Base-by-base conservation (phyloP, 1,140 invertebrate species). In the Drosophila santomea region DNA sequence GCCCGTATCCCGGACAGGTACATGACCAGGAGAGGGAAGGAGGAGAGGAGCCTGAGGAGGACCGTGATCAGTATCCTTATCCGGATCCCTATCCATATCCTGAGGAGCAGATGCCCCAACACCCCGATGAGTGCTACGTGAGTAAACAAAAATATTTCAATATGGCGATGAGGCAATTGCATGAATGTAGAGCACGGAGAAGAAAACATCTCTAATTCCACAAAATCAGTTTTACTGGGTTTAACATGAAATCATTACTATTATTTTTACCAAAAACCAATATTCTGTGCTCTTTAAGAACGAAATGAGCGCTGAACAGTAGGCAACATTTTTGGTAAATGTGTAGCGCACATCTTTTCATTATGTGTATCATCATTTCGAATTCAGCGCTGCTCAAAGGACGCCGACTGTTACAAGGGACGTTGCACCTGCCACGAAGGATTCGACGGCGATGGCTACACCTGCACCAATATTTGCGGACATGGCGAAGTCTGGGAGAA, bases 391-490 rank as follows among this genome's bases (percentile, higher is more conserved):
- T 92, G 91, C 23, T 78, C 91, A 0, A 80, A 84, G n/a, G 78
- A 92, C 50, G 94, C 95, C 8, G 91, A 94, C 62, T 95, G 95
- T 80, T 83, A 94, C 45, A 93, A 94, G 69, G 92, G 80, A 28
- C 84, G 77, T 35, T 92, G 96, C 74, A 80, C 94, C 8, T 99
- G 98, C 90, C 94, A 95, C 35, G 82, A 94, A 28, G 97, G 97
- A 11, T 98, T 95, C 90, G 92, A 93, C 44, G 97, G 97, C 4
- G 94, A 97, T 91, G 97, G 97, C 10, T 94, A 94, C 73, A 91
- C 77, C 14, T 97, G 96, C 91, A 92, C 93, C 54, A 89, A 92
- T 3, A 85, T 92, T 28, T 91, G 84, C 23, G 89, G 75, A 0
- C 68, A 78, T 15, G 90, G 93, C 91, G 93, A 93, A 90, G 90